Conservation (phyloP, 2,888 invertebrate genomes). For the Tetranychus truncatus region DNA sequence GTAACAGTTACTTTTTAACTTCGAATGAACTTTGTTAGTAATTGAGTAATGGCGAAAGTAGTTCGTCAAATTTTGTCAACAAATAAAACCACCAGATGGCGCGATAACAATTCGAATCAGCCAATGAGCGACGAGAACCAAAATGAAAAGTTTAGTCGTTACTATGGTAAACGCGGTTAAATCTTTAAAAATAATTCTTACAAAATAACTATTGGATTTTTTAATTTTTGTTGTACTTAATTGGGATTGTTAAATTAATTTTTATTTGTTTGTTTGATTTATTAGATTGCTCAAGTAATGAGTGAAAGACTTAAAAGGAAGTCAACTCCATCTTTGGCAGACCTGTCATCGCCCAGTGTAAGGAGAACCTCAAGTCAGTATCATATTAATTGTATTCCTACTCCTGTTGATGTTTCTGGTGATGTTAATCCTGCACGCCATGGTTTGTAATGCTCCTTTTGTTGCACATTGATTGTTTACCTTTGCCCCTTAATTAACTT, state of each 20-base stretch:
- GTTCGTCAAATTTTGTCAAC: background rate
- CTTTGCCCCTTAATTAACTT: background rate
- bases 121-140: background rate
- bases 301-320: background rate
- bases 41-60: background rate
- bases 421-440: background rate
- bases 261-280: background rate
- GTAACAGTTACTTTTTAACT: background rate
- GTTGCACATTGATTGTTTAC: background rate
- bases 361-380: slow-evolving; percentile 8
- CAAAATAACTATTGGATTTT: background rate
- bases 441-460: background rate
- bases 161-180: background rate
- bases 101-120: background rate
- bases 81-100: background rate
- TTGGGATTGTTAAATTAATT: background rate
- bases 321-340: background rate
- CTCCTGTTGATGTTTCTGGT: background rate
- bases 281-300: background rate
- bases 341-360: background rate
- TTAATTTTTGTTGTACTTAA: background rate
- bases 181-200: background rate
- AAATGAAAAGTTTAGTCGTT: background rate
- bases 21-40: background rate
- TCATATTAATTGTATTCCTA: slow-evolving; percentile 2